phyloP scores from a whole-genome alignment of 2,888 invertebrate genomes.

The Kuschelorhynchus macadamiae region DNA sequence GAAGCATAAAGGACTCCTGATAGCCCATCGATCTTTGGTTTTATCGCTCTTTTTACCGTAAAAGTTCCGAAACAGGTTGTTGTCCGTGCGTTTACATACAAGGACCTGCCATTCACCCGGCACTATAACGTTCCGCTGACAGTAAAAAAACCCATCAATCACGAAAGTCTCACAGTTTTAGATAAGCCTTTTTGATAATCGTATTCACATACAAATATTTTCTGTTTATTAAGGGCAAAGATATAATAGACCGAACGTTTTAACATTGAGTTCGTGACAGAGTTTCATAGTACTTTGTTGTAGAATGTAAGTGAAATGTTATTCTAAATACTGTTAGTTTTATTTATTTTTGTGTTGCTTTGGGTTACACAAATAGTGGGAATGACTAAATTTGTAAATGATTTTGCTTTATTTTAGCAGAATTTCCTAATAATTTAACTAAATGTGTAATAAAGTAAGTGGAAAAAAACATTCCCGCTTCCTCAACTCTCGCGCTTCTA shows the following conservation, averaged over 20 bases:
- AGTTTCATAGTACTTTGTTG: too few species aligned
- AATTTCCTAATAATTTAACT: too few species aligned
- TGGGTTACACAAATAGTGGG: too few species aligned
- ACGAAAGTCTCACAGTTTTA: conserved; percentile 29
- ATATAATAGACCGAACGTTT: not conserved
- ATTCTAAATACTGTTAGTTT: too few species aligned
- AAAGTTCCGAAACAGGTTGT: conserved; percentile 40
- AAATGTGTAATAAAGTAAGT: too few species aligned
- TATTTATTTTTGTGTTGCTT: too few species aligned
- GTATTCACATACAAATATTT: conserved; percentile 43
- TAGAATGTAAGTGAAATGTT: too few species aligned
- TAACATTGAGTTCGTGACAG: conserved; percentile 11
- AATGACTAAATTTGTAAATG: too few species aligned
- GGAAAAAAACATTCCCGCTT: too few species aligned
- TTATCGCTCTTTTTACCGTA: conserved; percentile 44
- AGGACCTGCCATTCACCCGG: conserved; percentile 29
- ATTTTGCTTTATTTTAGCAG: too few species aligned
- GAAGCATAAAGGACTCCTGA: conserved; percentile 29
- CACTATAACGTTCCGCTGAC: conserved; percentile 33
- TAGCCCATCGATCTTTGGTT: conserved; percentile 46
- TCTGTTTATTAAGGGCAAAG: conserved; percentile 26
- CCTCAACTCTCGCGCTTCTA: too few species aligned
- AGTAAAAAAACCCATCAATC: conserved; percentile 36
- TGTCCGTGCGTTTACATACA: conserved; percentile 23
- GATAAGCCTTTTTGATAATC: conserved; percentile 34